These are phyloP conservation scores for Sparidentex hasta DNA, from an alignment of 2,797 vertebrate genomes.

Conservation along the genomic window DNA sequence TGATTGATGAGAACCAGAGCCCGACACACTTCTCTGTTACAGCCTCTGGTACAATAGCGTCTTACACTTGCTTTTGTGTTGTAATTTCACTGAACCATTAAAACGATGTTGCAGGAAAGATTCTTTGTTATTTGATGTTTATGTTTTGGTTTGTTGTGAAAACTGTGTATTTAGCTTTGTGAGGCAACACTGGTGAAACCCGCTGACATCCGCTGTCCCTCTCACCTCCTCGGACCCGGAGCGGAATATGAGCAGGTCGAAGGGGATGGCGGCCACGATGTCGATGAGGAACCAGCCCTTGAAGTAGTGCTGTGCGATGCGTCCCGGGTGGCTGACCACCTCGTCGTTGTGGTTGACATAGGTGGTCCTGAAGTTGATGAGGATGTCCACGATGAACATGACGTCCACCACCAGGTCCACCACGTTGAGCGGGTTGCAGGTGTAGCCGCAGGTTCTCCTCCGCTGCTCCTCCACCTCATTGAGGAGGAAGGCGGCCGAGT, in stretches of 20 bases:
- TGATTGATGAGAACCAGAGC: no score
- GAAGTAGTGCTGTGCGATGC: conserved; percentile 97
- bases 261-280: conserved; percentile 98
- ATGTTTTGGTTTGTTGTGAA: no score
- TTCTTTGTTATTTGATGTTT: no score
- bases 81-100: background rate
- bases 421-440: conserved; percentile 96
- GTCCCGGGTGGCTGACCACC: conserved; percentile 96
- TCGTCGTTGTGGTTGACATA: conserved; percentile 98
- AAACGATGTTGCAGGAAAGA: no score
- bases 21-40: no score
- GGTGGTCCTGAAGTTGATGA: conserved; percentile 99
- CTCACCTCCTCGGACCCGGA: conserved; percentile 95
- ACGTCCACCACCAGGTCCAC: conserved; percentile 99
- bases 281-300: conserved; percentile 99
- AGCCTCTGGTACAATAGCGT: no score
- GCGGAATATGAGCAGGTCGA: conserved; percentile 97
- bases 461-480: conserved; percentile 93
- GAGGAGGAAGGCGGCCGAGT: conserved; percentile 97
- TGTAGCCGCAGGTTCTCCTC: conserved; percentile 91
- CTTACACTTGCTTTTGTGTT: background rate
- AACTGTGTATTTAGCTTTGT: no score
- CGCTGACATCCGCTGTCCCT: background rate
- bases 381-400: conserved; percentile 98
- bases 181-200: no score